phyloP scores from a whole-genome alignment of 1,140 invertebrate species.

The Saccostrea echinata region DNA sequence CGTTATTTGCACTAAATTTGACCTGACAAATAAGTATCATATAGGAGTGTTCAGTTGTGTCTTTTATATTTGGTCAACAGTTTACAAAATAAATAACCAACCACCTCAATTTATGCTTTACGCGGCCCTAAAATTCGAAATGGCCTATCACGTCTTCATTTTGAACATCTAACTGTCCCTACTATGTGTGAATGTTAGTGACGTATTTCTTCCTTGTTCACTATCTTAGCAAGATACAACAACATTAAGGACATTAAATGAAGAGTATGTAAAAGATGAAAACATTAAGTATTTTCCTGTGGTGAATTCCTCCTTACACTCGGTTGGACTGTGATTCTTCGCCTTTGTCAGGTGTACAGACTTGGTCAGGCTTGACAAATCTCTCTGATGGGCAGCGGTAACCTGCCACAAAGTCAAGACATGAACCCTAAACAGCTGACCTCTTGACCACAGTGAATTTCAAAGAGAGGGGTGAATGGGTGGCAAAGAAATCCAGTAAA shows the following conservation, averaged over 20 bases:
- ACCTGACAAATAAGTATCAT: background rate
- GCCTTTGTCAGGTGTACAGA: background rate
- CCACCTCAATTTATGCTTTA: too few species aligned
- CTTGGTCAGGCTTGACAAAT: slow-evolving; percentile 12
- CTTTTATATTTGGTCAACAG: background rate
- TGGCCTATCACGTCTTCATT: too few species aligned
- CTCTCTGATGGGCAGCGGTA: background rate
- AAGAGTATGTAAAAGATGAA: background rate
- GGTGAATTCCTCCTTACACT: background rate
- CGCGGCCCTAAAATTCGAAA: too few species aligned
- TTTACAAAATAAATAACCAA: background rate
- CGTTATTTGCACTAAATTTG: background rate
- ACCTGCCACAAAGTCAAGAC: background rate
- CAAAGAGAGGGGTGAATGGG: too few species aligned
- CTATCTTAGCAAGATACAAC: background rate
- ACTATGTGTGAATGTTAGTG: too few species aligned
- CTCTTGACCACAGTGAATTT: background rate
- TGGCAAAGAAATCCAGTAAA: too few species aligned
- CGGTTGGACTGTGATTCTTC: background rate
- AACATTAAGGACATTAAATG: background rate
- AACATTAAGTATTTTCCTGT: background rate
- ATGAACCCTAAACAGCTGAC: background rate
- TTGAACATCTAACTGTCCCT: too few species aligned
- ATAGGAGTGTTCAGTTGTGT: background rate
- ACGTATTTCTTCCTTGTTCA: background rate